phyloP scores from a whole-genome alignment of 1,140 invertebrate genomes.

The Drosophila persimilis region DNA sequence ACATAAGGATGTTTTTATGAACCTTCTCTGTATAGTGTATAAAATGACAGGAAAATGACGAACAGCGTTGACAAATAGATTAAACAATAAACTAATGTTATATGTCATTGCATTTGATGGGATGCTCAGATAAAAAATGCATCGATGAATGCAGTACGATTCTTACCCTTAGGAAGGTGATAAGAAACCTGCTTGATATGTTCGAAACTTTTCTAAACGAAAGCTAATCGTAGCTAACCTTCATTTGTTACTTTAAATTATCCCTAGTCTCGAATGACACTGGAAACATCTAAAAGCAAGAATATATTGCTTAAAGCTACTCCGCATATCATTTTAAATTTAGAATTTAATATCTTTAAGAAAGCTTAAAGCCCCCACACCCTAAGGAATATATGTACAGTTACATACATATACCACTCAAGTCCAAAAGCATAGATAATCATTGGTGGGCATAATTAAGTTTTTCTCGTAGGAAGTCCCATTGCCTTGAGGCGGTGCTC shows the following conservation, averaged over 20 bases:
- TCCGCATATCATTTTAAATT: background rate
- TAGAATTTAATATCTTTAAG: constrained; percentile 2
- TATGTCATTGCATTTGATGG: too few relatives aligned
- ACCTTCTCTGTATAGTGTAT: constrained; percentile 6
- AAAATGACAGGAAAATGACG: background rate
- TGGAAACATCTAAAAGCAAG: too few relatives aligned
- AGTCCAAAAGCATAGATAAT: constrained; percentile 10
- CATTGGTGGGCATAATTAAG: constrained; percentile 17
- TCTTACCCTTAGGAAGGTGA: too few relatives aligned
- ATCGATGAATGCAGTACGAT: too few relatives aligned
- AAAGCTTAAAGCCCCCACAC: too few relatives aligned
- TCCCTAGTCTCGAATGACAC: too few relatives aligned
- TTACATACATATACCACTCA: background rate
- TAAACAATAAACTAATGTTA: background rate
- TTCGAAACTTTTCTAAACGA: too few relatives aligned
- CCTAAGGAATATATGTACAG: background rate
- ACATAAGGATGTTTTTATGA: constrained; percentile 33
- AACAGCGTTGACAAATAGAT: constrained; percentile 1
- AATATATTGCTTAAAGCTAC: too few relatives aligned
- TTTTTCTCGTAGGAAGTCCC: constrained; percentile 1
- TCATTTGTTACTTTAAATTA: too few relatives aligned
- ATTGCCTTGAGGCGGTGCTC: constrained; percentile 27
- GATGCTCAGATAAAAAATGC: too few relatives aligned
- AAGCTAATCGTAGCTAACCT: too few relatives aligned
- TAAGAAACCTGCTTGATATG: too few relatives aligned